Evolutionary conservation across 2,888 invertebrate species (phyloP).

Genomic region (Acanthosepion esculentum): DNA sequence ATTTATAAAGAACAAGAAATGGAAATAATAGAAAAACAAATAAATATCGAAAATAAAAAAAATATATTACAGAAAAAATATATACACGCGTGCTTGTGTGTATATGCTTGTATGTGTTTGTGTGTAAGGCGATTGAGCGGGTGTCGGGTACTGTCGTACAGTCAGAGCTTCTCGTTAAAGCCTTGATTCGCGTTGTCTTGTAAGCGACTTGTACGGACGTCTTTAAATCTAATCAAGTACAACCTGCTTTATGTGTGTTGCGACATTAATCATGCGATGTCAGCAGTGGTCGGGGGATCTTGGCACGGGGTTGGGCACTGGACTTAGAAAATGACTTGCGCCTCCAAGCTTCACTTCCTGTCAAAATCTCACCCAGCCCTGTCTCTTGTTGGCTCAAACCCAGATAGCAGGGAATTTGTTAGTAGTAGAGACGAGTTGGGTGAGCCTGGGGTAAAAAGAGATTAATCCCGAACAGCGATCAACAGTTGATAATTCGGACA

Average conservation of each 20-base stretch:
- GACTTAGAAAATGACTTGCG: not conserved
- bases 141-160: not conserved
- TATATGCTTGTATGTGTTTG: not conserved
- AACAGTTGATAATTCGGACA: not conserved
- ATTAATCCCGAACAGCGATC: not conserved
- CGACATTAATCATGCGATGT: not conserved
- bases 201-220: not conserved
- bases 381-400: not conserved
- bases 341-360: not conserved
- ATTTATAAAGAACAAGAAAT: no score
- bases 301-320: not conserved
- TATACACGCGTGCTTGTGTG: no score
- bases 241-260: not conserved
- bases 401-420: not conserved
- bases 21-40: no score
- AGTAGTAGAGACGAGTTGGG: not conserved
- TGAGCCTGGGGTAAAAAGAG: not conserved
- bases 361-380: not conserved
- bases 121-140: not conserved
- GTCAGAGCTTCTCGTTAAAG: not conserved
- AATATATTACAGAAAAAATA: no score
- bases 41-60: no score
- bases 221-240: constrained; percentile 8
- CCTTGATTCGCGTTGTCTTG: not conserved
- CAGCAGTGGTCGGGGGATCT: not conserved